phyloP scores from a whole-genome alignment of 2,113 vertebrate species.

The Prinia subflava region DNA sequence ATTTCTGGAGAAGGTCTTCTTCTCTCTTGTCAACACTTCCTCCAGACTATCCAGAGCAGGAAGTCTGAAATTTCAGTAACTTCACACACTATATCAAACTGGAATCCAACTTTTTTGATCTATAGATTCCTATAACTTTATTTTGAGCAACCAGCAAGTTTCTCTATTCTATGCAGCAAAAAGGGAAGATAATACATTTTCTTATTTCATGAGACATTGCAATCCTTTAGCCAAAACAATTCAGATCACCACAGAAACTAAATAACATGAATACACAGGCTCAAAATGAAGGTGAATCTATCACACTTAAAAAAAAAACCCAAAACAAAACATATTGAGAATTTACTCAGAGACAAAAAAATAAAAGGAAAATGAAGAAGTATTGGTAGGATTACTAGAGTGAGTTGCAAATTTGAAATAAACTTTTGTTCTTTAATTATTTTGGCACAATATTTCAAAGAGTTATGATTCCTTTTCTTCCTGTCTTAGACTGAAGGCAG shows the following conservation, averaged over 20 bases:
- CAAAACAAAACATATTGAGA: neutral
- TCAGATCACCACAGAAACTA: neutral
- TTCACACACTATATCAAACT: neutral
- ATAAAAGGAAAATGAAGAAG: rapidly evolving
- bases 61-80: neutral
- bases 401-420: neutral
- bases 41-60: neutral
- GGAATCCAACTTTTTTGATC: neutral
- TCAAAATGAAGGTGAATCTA: neutral
- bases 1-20: neutral
- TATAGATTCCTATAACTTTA: neutral
- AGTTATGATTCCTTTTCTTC: neutral
- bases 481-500: neutral
- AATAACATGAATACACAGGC: neutral
- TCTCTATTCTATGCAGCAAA: neutral
- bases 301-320: neutral
- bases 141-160: neutral
- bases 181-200: neutral
- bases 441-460: neutral
- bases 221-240: neutral
- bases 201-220: neutral
- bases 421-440: neutral
- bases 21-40: neutral
- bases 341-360: neutral
- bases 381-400: neutral